phyloP scores from a whole-genome alignment of 53 echinoderm and acorn worm species.

The Paracentrotus lividus region DNA sequence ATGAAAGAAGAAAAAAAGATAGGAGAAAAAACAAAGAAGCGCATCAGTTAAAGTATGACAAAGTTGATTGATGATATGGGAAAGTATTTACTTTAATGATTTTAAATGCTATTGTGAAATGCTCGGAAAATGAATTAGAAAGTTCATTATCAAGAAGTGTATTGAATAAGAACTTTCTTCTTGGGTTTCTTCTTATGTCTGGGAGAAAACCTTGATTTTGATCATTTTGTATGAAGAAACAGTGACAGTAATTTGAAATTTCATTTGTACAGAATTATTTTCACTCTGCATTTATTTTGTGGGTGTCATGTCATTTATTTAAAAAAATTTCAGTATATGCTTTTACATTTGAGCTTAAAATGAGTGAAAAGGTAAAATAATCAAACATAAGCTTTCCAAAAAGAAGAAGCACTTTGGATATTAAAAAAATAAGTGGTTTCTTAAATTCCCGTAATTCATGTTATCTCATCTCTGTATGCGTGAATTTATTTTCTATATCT shows the following conservation, averaged over 20 bases:
- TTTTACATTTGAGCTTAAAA: background rate
- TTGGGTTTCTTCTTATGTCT: too few species aligned
- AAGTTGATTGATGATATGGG: too few species aligned
- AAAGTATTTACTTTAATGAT: background rate
- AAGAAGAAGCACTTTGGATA: background rate
- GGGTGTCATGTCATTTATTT: background rate
- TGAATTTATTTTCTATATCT: background rate
- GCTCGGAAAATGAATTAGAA: too few species aligned
- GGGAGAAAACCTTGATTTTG: background rate
- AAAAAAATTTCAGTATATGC: background rate
- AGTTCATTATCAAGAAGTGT: too few species aligned
- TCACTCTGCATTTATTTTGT: too few species aligned
- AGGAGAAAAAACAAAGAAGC: too few species aligned
- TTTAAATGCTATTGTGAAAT: background rate
- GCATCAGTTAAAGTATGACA: too few species aligned
- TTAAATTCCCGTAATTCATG: background rate
- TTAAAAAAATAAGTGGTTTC: background rate
- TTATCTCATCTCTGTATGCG: background rate
- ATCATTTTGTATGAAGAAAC: background rate
- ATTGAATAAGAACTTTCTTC: too few species aligned
- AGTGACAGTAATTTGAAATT: background rate
- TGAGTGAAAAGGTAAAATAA: too few species aligned
- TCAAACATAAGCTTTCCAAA: too few species aligned
- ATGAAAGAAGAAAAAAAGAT: too few species aligned
- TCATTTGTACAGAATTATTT: too few species aligned